Conservation (phyloP, 2,797 vertebrate genomes). For the Myioborus miniatus region DNA sequence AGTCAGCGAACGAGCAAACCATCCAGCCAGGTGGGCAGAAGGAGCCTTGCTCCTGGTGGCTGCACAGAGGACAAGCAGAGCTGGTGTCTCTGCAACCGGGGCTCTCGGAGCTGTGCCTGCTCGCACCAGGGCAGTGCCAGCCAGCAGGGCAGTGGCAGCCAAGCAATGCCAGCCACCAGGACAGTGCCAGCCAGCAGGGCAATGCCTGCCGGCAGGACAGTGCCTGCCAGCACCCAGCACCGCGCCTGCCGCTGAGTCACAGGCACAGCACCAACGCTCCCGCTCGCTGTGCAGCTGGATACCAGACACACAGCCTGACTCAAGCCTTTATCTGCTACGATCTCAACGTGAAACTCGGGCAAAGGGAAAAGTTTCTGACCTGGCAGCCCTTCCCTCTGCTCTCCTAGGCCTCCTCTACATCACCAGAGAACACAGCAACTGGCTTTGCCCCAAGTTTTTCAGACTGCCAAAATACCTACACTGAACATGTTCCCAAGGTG, state of each 20-base stretch:
- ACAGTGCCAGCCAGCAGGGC: too few relatives aligned
- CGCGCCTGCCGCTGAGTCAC: neutral
- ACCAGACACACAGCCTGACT: neutral
- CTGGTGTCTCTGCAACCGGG: neutral
- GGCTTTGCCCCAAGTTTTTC: neutral
- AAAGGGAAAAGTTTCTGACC: constrained; percentile 23
- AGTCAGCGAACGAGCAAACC: neutral
- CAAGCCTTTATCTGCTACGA: neutral
- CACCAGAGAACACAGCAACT: neutral
- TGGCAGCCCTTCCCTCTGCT: neutral
- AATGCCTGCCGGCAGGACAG: neutral
- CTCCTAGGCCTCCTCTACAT: neutral
- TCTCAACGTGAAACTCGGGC: neutral
- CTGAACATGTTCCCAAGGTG: neutral
- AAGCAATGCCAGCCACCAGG: too few relatives aligned
- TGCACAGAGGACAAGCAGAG: neutral
- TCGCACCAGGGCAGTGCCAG: rapidly evolving
- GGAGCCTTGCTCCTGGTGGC: neutral
- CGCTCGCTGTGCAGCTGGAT: neutral
- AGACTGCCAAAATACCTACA: neutral
- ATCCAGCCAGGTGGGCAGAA: neutral
- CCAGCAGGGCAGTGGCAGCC: neutral
- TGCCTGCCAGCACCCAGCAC: neutral
- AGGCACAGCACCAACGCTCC: neutral
- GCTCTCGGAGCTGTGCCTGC: rapidly evolving